These are phyloP conservation scores for Silurus asotus DNA, from an alignment of 2,113 vertebrate species.

Conservation along the genomic window DNA sequence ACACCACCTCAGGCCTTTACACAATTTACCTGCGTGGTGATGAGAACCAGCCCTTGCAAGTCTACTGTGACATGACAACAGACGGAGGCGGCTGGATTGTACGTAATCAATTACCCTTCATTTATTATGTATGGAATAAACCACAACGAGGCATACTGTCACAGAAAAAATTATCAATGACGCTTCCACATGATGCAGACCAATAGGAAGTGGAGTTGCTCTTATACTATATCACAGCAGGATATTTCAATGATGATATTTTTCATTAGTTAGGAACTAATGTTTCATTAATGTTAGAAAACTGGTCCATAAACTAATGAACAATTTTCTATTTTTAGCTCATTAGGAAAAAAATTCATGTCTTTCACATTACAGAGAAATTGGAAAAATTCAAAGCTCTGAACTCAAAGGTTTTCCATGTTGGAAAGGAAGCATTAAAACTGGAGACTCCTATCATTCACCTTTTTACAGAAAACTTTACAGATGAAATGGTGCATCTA, in stretches of 20 bases:
- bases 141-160: background rate
- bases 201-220: background rate
- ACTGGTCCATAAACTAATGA: background rate
- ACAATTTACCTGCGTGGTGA: constrained; percentile 87
- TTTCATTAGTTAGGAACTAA: background rate
- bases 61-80: constrained; percentile 92
- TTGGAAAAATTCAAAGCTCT: background rate
- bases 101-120: constrained; percentile 65
- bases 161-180: background rate
- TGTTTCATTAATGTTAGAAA: background rate
- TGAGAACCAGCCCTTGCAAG: constrained; percentile 82
- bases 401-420: background rate
- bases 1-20: constrained; percentile 83
- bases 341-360: background rate
- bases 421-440: background rate
- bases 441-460: background rate
- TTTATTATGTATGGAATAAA: background rate
- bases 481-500: background rate
- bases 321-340: background rate
- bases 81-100: constrained; percentile 98
- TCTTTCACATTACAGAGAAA: background rate
- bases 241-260: background rate
- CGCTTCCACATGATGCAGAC: background rate
- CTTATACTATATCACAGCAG: background rate
- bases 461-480: background rate